These are phyloP conservation scores for Stictonetta naevosa DNA, from an alignment of 2,113 vertebrate species.

Conservation along the genomic window DNA sequence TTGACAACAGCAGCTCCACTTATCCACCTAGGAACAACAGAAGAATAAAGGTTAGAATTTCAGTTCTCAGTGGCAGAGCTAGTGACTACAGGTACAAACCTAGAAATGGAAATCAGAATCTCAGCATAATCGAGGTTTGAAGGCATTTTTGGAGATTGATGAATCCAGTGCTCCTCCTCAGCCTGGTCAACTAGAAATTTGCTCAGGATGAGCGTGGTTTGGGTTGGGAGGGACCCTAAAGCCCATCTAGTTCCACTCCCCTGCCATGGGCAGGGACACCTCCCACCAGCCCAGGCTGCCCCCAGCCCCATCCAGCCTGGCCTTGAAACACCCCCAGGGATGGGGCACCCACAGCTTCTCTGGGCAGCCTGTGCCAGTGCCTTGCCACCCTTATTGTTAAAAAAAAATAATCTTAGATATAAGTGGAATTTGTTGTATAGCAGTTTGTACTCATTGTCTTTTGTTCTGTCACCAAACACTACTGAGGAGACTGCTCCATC, in stretches of 20 bases:
- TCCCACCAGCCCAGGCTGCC: too few species aligned
- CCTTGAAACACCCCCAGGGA: background rate
- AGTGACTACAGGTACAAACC: background rate
- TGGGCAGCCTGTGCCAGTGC: background rate
- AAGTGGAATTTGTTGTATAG: background rate
- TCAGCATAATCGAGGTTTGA: background rate
- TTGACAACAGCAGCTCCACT: conserved; percentile 95
- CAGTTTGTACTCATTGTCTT: background rate
- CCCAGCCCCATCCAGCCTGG: background rate
- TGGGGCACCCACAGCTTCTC: background rate
- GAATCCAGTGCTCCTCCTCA: background rate
- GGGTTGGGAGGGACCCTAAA: too few species aligned
- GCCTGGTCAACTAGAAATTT: background rate
- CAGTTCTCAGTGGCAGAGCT: background rate
- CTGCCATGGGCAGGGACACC: too few species aligned
- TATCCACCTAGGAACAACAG: conserved; percentile 86
- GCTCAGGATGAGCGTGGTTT: background rate
- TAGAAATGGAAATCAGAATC: background rate
- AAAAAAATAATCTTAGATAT: background rate
- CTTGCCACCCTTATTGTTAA: background rate
- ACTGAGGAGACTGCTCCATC: background rate
- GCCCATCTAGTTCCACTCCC: too few species aligned
- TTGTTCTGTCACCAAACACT: background rate
- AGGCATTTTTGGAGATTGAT: background rate
- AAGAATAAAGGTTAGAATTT: background rate